phyloP scores from a whole-genome alignment of 2,113 vertebrate species.

The Garra rufa region DNA sequence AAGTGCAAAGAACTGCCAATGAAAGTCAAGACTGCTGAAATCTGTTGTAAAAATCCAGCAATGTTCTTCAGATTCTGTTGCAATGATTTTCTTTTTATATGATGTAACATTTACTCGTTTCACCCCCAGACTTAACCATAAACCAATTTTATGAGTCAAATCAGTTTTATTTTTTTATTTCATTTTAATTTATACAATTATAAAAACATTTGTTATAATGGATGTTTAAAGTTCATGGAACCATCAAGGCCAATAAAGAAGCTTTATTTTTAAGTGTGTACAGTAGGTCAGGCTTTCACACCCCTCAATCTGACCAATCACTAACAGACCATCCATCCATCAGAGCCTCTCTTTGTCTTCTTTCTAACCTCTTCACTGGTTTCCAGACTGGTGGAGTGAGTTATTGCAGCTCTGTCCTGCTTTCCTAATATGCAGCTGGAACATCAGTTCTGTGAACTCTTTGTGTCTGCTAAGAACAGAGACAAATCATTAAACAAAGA shows the following conservation, averaged over 20 bases:
- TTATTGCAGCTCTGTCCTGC: background rate
- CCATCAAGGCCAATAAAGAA: background rate
- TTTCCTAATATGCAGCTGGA: slow-evolving; percentile 6
- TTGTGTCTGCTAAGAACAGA: background rate
- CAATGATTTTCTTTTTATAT: background rate
- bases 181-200: too few relatives aligned
- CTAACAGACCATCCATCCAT: background rate
- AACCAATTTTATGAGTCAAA: too few relatives aligned
- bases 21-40: slow-evolving; percentile 7
- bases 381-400: slow-evolving; percentile 10
- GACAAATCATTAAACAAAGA: too few relatives aligned
- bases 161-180: too few relatives aligned
- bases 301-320: slow-evolving; percentile 2
- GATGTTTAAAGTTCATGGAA: too few relatives aligned
- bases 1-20: background rate
- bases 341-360: background rate
- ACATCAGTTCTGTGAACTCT: background rate
- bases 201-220: too few relatives aligned
- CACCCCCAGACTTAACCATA: background rate
- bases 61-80: background rate
- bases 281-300: background rate
- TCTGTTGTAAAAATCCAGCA: background rate
- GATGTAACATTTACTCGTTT: background rate
- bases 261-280: background rate
- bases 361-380: slow-evolving; percentile 34